Evolutionary conservation across 2,888 invertebrate species (phyloP).

Genomic region (Diarsia dahlii): DNA sequence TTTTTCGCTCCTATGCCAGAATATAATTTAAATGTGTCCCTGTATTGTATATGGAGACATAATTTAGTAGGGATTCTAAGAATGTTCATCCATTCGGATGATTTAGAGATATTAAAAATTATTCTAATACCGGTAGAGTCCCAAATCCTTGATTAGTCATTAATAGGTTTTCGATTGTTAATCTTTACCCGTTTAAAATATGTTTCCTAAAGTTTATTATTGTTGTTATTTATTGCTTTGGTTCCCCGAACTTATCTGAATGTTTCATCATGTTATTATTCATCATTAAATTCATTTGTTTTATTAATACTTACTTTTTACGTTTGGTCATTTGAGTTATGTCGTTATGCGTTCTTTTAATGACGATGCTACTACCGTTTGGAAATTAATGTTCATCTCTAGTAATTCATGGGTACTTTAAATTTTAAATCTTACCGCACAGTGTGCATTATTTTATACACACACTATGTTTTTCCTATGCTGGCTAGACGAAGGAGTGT

Average conservation of each 20-base stretch:
- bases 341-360: constrained; percentile 56
- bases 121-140: constrained; percentile 74
- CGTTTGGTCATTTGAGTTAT: constrained; percentile 59
- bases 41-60: constrained; percentile 80
- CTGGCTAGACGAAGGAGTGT: not conserved
- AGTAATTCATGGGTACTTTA: constrained; percentile 37
- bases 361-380: constrained; percentile 57
- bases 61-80: constrained; percentile 81
- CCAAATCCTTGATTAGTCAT: constrained; percentile 83
- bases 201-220: constrained; percentile 68
- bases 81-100: constrained; percentile 78
- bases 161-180: constrained; percentile 83
- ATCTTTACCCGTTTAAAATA: constrained; percentile 74
- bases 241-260: constrained; percentile 62
- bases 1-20: constrained; percentile 82
- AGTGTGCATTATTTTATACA: not conserved
- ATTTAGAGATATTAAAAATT: constrained; percentile 84
- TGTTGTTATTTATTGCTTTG: constrained; percentile 64
- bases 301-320: constrained; percentile 57
- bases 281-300: constrained; percentile 64
- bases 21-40: constrained; percentile 84
- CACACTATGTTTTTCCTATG: not conserved
- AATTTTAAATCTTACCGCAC: constrained; percentile 9
- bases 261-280: constrained; percentile 60
- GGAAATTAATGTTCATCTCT: constrained; percentile 41